Evolutionary conservation across 2,888 invertebrate species (phyloP), one percentile per base, ranked within the genome.

Genomic region (Eretmocerus hayati): DNA sequence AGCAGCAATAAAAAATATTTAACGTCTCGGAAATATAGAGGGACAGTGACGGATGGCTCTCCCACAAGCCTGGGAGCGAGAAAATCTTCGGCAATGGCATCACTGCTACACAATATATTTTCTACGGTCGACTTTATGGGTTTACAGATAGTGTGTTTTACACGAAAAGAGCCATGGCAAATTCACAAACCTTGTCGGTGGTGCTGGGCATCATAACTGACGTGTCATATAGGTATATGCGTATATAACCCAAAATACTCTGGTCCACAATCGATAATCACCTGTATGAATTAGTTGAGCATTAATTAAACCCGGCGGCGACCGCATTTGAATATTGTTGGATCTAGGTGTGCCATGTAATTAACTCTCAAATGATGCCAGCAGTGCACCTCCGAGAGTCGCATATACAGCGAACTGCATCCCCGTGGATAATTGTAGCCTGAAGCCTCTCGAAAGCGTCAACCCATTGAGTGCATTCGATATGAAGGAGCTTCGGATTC

Each of bases 261-360:
- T n/a, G n/a, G n/a, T n/a, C n/a, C n/a, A n/a, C n/a, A n/a, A n/a
- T 49, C 44, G 46, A 56, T 53, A 54, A 54, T 56, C 48, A 42
- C 45, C 32, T 44, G 45, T 45, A 50, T 52, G 51, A 56, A 57
- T 55, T 56, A 53, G 56, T 54, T 51, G 37, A 52, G 53, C 55
- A 53, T 55, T 58, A 56, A 56, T 58, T 57, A 56, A 58, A 57
- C 46, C 46, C 43, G 42, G 46, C 52, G 41, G 47, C 42, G 55
- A 55, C 56, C 51, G 54, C 53, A 56, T n/a, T n/a, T n/a, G n/a
- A n/a, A n/a, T n/a, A n/a, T 58, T 53, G 55, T 55, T 46, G 52
- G 46, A 42, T 48, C 33, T 15, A 16, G 41, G 22, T 38, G 42
- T 36, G 40, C 48, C 50, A 52, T 55, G 53, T 54, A 56, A 58